These are phyloP conservation scores for Rattus rattus DNA, from an alignment of 2,113 vertebrate genomes.

Conservation along the genomic window DNA sequence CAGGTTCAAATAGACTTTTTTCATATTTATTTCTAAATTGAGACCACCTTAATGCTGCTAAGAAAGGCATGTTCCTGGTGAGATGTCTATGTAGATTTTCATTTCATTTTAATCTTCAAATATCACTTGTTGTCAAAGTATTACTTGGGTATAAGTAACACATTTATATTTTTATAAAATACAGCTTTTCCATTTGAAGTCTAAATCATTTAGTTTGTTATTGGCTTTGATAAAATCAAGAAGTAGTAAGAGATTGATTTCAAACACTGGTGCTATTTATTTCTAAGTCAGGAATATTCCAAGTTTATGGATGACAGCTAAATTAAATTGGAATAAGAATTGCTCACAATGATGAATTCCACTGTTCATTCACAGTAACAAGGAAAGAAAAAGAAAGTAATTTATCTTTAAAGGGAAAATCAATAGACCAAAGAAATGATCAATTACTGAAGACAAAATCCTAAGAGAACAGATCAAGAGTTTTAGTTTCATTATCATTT, in stretches of 20 bases:
- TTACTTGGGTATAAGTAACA: slow-evolving; percentile 12
- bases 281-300: not conserved
- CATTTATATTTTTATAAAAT: slow-evolving; percentile 15
- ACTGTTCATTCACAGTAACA: slow-evolving; percentile 60
- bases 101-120: not conserved
- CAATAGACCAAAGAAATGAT: slow-evolving; percentile 46
- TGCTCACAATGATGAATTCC: slow-evolving; percentile 68
- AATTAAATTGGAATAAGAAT: slow-evolving; percentile 70
- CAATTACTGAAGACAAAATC: slow-evolving; percentile 62
- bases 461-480: not conserved
- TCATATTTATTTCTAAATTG: not conserved
- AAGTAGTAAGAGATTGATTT: slow-evolving; percentile 37
- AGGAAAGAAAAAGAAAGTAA: slow-evolving; percentile 53
- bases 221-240: slow-evolving; percentile 52
- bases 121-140: slow-evolving; percentile 26
- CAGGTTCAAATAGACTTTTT: not conserved
- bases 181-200: slow-evolving; percentile 25
- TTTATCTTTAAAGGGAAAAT: slow-evolving; percentile 68
- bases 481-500: slow-evolving; percentile 55
- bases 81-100: not conserved
- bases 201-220: slow-evolving; percentile 54
- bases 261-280: slow-evolving; percentile 43
- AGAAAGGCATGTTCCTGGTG: not conserved
- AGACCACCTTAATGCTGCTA: not conserved
- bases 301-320: slow-evolving; percentile 48